Evolutionary conservation across 1,140 invertebrate genomes (phyloP).

Genomic region (Penaeus japonicus): DNA sequence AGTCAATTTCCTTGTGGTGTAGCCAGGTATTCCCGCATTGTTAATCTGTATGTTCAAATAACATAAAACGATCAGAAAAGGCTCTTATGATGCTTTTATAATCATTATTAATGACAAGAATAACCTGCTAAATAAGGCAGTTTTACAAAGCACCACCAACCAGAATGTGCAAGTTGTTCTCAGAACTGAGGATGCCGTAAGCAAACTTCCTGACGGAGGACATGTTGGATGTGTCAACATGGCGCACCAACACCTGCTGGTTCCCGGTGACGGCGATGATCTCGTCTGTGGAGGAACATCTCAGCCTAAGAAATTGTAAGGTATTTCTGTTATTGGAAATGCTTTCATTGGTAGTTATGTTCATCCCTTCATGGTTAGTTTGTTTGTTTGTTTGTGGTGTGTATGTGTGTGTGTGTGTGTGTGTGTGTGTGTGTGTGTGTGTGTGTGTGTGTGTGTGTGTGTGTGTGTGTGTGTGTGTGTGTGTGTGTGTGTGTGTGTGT

Average conservation of each 20-base stretch:
- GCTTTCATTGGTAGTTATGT: too few relatives aligned
- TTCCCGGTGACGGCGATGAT: too few relatives aligned
- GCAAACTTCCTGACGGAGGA: conserved; percentile 30
- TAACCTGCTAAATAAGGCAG: neutral
- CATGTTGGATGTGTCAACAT: conserved; percentile 4
- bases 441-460: too few relatives aligned
- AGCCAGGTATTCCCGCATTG: conserved; percentile 7
- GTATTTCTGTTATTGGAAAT: too few relatives aligned
- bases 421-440: too few relatives aligned
- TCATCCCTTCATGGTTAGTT: too few relatives aligned
- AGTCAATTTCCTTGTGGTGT: neutral
- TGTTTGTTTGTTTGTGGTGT: too few relatives aligned
- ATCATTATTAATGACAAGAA: neutral
- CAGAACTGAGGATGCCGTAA: neutral
- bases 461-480: too few relatives aligned
- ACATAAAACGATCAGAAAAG: neutral
- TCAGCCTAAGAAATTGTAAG: too few relatives aligned
- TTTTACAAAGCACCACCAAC: neutral
- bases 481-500: too few relatives aligned
- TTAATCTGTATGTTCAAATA: neutral
- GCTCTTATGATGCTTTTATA: neutral
- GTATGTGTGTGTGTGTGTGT: too few relatives aligned
- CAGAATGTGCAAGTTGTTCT: conserved; percentile 11
- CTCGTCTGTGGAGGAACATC: too few relatives aligned
- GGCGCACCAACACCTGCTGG: conserved; percentile 3